Evolutionary conservation across 1,140 invertebrate genomes (phyloP), one percentile per base, ranked within the genome.

Genomic region (Ceratosolen fusciceps): DNA sequence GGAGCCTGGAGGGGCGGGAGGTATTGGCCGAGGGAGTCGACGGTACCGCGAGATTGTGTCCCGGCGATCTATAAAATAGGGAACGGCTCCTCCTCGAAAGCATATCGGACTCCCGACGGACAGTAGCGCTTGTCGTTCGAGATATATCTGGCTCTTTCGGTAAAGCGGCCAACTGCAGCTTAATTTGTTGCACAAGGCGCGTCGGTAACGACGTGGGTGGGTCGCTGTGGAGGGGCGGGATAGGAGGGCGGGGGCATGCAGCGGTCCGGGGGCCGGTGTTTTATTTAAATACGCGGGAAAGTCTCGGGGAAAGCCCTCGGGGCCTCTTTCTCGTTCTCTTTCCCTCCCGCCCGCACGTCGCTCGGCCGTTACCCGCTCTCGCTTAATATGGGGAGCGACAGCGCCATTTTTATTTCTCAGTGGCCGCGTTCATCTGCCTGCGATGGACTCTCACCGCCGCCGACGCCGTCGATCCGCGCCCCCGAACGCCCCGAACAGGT

Each of bases 201-300:
- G 80, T 58, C n/a, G n/a, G n/a, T n/a, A n/a, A n/a, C n/a, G n/a
- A n/a, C n/a, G n/a, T n/a, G n/a, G n/a, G n/a, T n/a, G n/a, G n/a
- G n/a, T n/a, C n/a, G n/a, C n/a, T n/a, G n/a, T n/a, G n/a, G n/a
- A n/a, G n/a, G n/a, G n/a, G n/a, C n/a, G n/a, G n/a, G n/a, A n/a
- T n/a, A n/a, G n/a, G n/a, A n/a, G n/a, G n/a, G n/a, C n/a, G n/a
- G n/a, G 49, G 31, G 67, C 10, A 49, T 58, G 70, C 70, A 71
- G 79, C 79, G 76, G 31, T 19, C 16, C 26, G 1, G 3, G 14
- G 70, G 26, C 72, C 80, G 60, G 83, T 83, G 78, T 82, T 83
- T 83, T 82, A 84, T 84, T 84, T 82, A 84, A 84, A 84, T 83
- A 80, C 77, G 78, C 60, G 78, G 34, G 79, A 54, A 73, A 68